Conservation (phyloP, 2,113 vertebrate genomes). For the Solenodon paradoxus region DNA sequence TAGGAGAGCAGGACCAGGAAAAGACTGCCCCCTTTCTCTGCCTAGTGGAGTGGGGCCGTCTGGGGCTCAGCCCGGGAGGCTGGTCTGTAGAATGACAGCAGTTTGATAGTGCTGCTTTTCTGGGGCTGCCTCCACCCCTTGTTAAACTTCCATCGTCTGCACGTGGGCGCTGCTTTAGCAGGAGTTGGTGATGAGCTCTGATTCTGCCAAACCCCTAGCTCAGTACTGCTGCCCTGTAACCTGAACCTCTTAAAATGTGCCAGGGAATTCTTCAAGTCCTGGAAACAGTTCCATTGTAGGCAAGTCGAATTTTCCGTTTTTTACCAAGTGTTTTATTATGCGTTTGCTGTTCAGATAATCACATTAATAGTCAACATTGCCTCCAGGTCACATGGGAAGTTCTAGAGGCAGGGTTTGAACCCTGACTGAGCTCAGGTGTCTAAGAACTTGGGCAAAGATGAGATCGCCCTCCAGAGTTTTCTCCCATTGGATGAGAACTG, state of each 20-base stretch:
- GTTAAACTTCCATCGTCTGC: background rate
- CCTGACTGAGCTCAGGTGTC: background rate
- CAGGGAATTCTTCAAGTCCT: background rate
- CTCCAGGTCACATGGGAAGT: background rate
- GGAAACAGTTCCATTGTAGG: background rate
- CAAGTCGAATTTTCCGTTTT: background rate
- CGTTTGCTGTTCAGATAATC: background rate
- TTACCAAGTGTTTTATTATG: background rate
- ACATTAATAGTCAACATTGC: background rate
- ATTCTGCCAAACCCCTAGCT: background rate
- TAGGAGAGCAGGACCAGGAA: background rate
- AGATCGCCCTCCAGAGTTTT: constrained; percentile 20
- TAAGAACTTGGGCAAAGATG: background rate
- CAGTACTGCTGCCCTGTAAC: background rate
- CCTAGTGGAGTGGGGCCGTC: background rate
- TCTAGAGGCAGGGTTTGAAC: background rate
- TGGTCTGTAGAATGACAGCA: background rate
- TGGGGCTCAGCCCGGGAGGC: background rate
- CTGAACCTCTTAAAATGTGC: background rate
- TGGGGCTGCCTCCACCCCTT: background rate
- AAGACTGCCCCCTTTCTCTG: background rate
- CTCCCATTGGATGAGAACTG: background rate
- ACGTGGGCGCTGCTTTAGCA: background rate
- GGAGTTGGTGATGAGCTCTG: background rate
- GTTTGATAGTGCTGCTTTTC: background rate